phyloP scores from a whole-genome alignment of 2,113 vertebrate genomes.

The Oryzias melastigma region DNA sequence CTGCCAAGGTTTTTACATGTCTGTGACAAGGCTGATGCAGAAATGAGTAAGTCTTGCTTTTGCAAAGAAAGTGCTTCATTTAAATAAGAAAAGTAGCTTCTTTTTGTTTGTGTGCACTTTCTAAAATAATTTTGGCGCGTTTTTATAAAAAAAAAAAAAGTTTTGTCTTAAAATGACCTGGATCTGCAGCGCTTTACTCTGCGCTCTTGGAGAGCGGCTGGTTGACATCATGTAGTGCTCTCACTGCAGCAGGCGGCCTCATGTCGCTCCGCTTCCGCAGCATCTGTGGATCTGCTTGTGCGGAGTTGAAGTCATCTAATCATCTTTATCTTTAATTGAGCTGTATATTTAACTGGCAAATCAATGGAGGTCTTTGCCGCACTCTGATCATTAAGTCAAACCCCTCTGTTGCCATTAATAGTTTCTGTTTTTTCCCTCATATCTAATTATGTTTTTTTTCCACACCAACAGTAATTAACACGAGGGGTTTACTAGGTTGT shows the following conservation, averaged over 20 bases:
- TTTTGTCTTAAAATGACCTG: too few relatives aligned
- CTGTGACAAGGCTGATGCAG: constrained; percentile 53
- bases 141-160: too few relatives aligned
- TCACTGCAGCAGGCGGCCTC: not conserved
- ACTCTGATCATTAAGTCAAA: constrained; percentile 70
- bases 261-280: constrained; percentile 24
- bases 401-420: constrained; percentile 68
- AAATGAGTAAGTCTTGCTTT: constrained; percentile 26
- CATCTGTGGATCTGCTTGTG: constrained; percentile 31
- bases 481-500: constrained; percentile 42
- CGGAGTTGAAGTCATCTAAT: constrained; percentile 64
- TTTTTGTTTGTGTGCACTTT: constrained; percentile 42
- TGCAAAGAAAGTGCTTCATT: constrained; percentile 53
- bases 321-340: constrained; percentile 76
- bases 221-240: constrained; percentile 23
- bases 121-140: constrained; percentile 1
- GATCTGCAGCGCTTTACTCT: too few relatives aligned
- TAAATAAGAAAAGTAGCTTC: constrained; percentile 52
- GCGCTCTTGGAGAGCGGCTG: constrained; percentile 3
- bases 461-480: constrained; percentile 65
- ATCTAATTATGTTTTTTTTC: constrained; percentile 71
- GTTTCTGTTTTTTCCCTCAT: constrained; percentile 51
- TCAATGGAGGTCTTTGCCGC: constrained; percentile 76
- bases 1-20: constrained; percentile 67
- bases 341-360: constrained; percentile 76